phyloP scores from a whole-genome alignment of 2,888 invertebrate genomes.

The Coleophora flavipennella region DNA sequence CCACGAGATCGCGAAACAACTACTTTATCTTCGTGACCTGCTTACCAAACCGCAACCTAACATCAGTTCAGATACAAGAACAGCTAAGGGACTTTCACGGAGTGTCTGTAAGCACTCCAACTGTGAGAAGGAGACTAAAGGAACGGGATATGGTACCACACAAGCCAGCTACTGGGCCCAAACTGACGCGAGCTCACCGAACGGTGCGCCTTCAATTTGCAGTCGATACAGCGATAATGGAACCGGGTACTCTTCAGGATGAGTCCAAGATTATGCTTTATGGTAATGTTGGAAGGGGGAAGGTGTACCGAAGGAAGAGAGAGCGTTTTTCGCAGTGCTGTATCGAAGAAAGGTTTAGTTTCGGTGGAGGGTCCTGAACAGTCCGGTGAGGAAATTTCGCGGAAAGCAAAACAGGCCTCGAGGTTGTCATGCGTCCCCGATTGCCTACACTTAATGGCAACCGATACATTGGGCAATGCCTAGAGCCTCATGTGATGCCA shows the following conservation, averaged over 20 bases:
- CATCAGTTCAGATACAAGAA: neutral
- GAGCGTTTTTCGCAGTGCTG: constrained; percentile 6
- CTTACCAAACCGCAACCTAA: too few relatives aligned
- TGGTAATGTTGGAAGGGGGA: constrained; percentile 6
- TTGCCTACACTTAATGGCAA: neutral
- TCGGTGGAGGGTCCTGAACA: constrained; percentile 6
- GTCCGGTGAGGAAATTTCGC: constrained; percentile 4
- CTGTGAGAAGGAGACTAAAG: neutral
- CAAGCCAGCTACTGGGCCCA: constrained; percentile 2
- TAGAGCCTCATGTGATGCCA: neutral
- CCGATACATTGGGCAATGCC: neutral
- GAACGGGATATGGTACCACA: constrained; percentile 1
- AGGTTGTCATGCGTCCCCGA: neutral
- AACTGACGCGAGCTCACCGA: constrained; percentile 4
- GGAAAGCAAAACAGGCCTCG: neutral
- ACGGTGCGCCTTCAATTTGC: constrained; percentile 6
- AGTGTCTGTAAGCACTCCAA: constrained; percentile 1
- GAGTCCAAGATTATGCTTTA: constrained; percentile 2
- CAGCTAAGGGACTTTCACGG: constrained; percentile 2
- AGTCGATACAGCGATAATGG: constrained; percentile 4
- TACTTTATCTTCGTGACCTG: too few relatives aligned
- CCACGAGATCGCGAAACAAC: too few relatives aligned
- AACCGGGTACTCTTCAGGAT: constrained; percentile 1
- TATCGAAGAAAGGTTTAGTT: constrained; percentile 3
- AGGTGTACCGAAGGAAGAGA: constrained; percentile 7